phyloP scores from a whole-genome alignment of 2,797 vertebrate species.

The Brachymystax lenok region DNA sequence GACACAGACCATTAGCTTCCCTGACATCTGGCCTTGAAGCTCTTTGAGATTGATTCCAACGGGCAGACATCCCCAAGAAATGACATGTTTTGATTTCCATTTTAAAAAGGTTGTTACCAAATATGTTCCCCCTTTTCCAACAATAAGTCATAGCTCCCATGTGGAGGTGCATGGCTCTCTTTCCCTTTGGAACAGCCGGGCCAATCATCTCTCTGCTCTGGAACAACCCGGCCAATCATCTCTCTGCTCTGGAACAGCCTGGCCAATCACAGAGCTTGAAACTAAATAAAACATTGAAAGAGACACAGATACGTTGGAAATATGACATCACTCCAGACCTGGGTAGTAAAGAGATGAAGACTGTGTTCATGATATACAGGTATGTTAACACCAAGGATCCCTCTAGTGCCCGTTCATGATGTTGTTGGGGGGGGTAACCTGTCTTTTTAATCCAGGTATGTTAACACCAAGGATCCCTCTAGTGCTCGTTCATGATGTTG shows the following conservation, averaged over 20 bases:
- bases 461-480: too few species aligned
- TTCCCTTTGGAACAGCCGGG: background rate
- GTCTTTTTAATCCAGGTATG: background rate
- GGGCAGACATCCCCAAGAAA: conserved; percentile 9
- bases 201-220: too few species aligned
- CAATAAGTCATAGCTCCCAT: conserved; percentile 20
- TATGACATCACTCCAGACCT: background rate
- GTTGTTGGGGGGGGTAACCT: too few species aligned
- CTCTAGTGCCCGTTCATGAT: too few species aligned
- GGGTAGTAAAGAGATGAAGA: conserved; percentile 1
- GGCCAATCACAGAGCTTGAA: background rate
- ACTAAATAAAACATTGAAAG: background rate
- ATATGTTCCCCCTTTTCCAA: conserved; percentile 12
- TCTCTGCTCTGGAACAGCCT: too few species aligned
- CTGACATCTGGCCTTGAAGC: conserved; percentile 7
- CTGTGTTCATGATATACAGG: too few species aligned
- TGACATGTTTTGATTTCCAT: background rate
- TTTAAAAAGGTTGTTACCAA: background rate
- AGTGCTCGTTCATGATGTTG: too few species aligned
- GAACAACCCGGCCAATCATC: too few species aligned
- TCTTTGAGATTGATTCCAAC: conserved; percentile 18
- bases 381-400: too few species aligned
- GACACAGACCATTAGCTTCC: conserved; percentile 12
- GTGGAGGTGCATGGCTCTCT: conserved; percentile 4
- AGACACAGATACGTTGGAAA: background rate